Base-by-base conservation (phyloP, 2,797 vertebrate species). In the Chloroceryle inda region DNA sequence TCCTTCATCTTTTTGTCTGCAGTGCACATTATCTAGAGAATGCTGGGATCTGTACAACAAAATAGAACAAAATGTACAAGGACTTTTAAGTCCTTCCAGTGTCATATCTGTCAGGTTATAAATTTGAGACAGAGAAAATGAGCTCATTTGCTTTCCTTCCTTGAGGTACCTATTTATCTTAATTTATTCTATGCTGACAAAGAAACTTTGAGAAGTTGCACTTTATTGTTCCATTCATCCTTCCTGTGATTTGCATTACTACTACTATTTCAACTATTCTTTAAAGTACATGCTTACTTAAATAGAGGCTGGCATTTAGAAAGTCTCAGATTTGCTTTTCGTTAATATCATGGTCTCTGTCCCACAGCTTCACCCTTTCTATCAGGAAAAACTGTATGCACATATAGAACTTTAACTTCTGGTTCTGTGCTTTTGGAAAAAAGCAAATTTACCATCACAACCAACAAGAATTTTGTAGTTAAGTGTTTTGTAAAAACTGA, bases 1-100 rank as follows among this genome's bases (percentile, higher is more conserved):
- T 88, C 81, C 62, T 96, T 94, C 79, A 35, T 85, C 73, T 96
- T 94, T 93, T 86, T 94, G 40, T 93, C 55, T 56, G 31, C 91
- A 61, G 69, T 78, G 73, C 61, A 53, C 79, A 94, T 82, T 92
- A 93, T 84, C 62, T 90, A 31, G 63, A 94, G 52, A 89, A 80
- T 80, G 31, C 74, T 89, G 66, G 31, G 78, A 94, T 92, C 58
- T 91, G 4, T 88, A 82, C 59, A 96, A 64, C 11, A 47, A 75
- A 88, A 55, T 2, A 61, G 44, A 94, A 82, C 52, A 81, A 85
- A 89, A 82, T 37, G 59, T 79, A 53, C 78, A 58, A 84, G 87
- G 66, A 82, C 35, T 88, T 66, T 73, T n/a, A 61, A 71, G 77
- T 92, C 27, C 85, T 95, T 92, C 67, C 68, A 33, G 47, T 55